Evolutionary conservation across 2,888 invertebrate genomes (phyloP).

Genomic region (Meteorus cinctellus): DNA sequence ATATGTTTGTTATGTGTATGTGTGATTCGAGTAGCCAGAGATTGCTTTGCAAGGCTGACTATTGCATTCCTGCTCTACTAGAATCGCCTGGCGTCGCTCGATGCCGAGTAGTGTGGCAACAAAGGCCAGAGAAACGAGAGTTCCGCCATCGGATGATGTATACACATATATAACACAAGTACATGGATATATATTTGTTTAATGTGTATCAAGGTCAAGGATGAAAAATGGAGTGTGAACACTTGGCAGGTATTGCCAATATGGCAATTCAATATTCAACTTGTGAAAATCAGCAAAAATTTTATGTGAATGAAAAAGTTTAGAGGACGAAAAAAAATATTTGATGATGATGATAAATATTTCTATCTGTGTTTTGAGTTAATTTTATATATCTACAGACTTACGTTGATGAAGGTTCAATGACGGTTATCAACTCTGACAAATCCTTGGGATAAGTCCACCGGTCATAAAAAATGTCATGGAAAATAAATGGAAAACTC

Average conservation of each 20-base stretch:
- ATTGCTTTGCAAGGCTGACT: slow-evolving; percentile 8
- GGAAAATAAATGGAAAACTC: not conserved
- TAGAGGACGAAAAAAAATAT: not conserved
- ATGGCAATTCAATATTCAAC: not conserved
- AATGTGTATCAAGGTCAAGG: slow-evolving; percentile 7
- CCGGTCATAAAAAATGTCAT: not conserved
- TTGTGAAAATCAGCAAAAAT: not conserved
- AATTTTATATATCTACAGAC: not conserved
- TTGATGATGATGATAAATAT: not conserved
- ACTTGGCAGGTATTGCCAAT: not conserved
- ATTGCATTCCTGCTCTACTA: slow-evolving; percentile 5
- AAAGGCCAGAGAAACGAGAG: slow-evolving; percentile 3
- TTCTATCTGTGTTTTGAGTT: not conserved
- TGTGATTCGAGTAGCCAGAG: slow-evolving; percentile 8
- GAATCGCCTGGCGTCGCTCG: slow-evolving; percentile 6
- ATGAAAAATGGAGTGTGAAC: not conserved
- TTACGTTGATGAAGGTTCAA: not conserved
- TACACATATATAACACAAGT: not conserved
- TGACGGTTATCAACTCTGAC: slow-evolving; percentile 1
- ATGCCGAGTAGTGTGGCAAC: not conserved
- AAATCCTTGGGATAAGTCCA: slow-evolving; percentile 8
- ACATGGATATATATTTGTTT: not conserved
- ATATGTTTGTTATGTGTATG: not conserved
- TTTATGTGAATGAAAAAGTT: not conserved
- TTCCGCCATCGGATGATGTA: not conserved